Conservation (phyloP, 2,888 invertebrate species). For the Melanostoma mellinum region DNA sequence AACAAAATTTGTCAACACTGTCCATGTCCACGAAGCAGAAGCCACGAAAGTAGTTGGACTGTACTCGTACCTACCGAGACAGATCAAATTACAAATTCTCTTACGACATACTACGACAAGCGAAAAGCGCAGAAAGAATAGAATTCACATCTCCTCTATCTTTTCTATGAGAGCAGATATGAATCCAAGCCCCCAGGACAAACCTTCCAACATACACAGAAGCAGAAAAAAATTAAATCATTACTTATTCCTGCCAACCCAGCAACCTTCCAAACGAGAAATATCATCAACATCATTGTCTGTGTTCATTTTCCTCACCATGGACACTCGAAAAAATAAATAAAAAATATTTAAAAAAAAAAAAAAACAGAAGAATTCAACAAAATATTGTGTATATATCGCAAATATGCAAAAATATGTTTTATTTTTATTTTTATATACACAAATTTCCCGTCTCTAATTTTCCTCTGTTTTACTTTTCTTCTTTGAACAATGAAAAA, state of each 20-base stretch:
- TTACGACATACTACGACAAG: constrained; percentile 11
- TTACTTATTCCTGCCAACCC: constrained; percentile 56
- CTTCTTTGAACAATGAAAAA: constrained; percentile 61
- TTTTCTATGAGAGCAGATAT: constrained; percentile 18
- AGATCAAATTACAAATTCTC: constrained; percentile 47
- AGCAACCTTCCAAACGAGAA: constrained; percentile 13
- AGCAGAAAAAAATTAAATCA: constrained; percentile 34
- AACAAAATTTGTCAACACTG: background rate
- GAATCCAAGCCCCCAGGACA: background rate
- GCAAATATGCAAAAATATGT: constrained; percentile 48
- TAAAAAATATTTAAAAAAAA: too few relatives aligned
- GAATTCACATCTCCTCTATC: constrained; percentile 28
- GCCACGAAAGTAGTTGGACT: background rate
- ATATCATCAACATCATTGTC: constrained; percentile 35
- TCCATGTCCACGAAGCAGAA: background rate
- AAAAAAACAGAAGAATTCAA: constrained; percentile 9
- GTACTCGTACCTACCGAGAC: background rate
- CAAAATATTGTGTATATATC: constrained; percentile 9
- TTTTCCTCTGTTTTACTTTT: constrained; percentile 58
- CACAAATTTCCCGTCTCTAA: constrained; percentile 18
- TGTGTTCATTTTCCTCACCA: constrained; percentile 4
- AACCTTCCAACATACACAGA: background rate
- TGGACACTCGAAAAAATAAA: background rate
- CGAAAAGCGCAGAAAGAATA: constrained; percentile 20
- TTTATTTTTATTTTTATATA: constrained; percentile 31